Percentiles rank a stretch among this genome's conserved stretches.
Evolutionary conservation across 2,113 vertebrate species (phyloP).

Genomic region (Daubentonia madagascariensis): DNA sequence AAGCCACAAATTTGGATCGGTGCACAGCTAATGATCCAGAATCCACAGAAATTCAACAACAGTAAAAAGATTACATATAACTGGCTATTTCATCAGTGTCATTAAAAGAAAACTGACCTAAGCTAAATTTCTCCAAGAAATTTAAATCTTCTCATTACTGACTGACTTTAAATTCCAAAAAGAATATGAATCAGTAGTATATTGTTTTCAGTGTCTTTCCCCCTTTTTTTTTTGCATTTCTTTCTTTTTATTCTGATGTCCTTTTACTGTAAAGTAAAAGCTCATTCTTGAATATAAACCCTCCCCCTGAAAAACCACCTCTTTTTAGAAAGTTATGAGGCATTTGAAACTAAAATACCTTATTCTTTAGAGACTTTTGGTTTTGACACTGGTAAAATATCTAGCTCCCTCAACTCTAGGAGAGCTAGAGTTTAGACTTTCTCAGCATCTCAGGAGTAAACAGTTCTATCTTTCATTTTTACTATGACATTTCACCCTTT

Average conservation of each 20-base stretch:
- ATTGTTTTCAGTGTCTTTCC: not conserved
- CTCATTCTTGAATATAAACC: slow-evolving; percentile 30
- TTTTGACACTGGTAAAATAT: slow-evolving; percentile 20
- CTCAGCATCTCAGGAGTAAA: slow-evolving; percentile 16
- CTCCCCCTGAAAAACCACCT: no score
- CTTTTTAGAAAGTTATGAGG: not conserved
- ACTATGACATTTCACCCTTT: slow-evolving; percentile 15
- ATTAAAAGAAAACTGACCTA: not conserved
- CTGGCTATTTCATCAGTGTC: not conserved
- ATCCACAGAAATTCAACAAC: not conserved
- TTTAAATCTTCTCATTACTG: not conserved
- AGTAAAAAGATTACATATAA: not conserved
- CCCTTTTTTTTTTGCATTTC: not conserved
- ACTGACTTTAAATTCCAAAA: slow-evolving; percentile 23
- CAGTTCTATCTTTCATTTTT: slow-evolving; percentile 40
- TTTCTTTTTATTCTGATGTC: not conserved
- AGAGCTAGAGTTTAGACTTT: slow-evolving; percentile 2
- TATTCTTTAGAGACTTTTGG: not conserved
- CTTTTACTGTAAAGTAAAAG: slow-evolving; percentile 8
- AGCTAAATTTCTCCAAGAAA: not conserved
- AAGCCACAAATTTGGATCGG: not conserved
- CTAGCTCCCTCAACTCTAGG: not conserved
- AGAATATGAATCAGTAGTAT: not conserved
- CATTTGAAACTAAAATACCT: slow-evolving; percentile 7
- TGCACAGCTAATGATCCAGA: not conserved